Percentiles rank a stretch among this genome's conserved stretches.
These are phyloP conservation scores for Distichodus sexfasciatus DNA, from an alignment of 2,797 vertebrate genomes.

Conservation along the genomic window DNA sequence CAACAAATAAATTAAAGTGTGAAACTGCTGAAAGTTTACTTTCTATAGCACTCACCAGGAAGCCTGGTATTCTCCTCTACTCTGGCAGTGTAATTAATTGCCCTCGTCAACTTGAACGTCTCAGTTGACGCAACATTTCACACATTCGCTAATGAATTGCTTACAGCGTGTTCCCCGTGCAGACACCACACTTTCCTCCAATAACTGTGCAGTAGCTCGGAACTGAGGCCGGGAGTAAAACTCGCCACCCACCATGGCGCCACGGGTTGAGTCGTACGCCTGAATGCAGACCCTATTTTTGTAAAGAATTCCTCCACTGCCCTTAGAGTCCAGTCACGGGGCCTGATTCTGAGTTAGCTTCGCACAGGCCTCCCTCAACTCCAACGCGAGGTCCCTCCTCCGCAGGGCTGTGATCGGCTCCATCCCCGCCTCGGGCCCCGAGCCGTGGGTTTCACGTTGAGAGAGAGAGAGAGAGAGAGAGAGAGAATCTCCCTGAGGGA, in stretches of 20 bases:
- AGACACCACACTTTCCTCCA: not conserved
- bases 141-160: not conserved
- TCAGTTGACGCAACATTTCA: not conserved
- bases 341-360: no score
- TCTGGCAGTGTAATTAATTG: constrained; percentile 4
- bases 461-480: not conserved
- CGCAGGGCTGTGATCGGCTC: constrained; percentile 16
- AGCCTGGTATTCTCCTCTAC: not conserved
- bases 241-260: not conserved
- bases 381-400: not conserved
- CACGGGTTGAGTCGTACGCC: not conserved
- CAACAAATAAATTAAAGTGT: not conserved
- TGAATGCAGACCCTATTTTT: not conserved
- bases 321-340: not conserved
- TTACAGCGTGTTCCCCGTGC: not conserved
- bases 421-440: constrained; percentile 1
- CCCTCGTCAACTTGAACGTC: constrained; percentile 9
- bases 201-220: not conserved
- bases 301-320: not conserved
- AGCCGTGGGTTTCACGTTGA: constrained; percentile 23
- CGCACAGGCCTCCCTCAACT: no score
- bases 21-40: not conserved
- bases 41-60: not conserved
- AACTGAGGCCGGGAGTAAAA: not conserved
- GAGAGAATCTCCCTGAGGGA: not conserved